phyloP scores from a whole-genome alignment of 1,140 invertebrate species.

The Octopus bimaculoides region DNA sequence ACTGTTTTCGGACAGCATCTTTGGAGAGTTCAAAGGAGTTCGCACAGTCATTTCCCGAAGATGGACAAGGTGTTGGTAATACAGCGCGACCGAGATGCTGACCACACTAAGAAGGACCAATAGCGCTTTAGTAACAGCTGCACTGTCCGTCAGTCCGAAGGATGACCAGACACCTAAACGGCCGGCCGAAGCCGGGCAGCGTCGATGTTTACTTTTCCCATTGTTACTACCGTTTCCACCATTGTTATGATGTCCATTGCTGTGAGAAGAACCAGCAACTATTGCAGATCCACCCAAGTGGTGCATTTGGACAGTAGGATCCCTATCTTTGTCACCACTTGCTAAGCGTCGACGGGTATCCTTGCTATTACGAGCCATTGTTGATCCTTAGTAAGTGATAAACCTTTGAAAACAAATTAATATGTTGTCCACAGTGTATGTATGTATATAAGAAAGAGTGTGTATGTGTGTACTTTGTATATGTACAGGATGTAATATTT shows the following conservation, averaged over 20 bases:
- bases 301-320: neutral
- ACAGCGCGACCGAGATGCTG: neutral
- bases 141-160: neutral
- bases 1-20: conserved; percentile 65
- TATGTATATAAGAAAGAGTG: no score
- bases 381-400: neutral
- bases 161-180: neutral
- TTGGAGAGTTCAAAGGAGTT: conserved; percentile 68
- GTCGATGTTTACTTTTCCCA: neutral
- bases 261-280: neutral
- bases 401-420: no score
- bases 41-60: neutral
- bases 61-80: neutral
- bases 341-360: neutral
- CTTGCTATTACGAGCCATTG: conserved; percentile 8
- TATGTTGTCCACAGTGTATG: no score
- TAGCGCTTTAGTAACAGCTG: neutral
- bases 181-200: neutral
- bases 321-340: neutral
- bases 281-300: neutral
- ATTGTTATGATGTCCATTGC: neutral
- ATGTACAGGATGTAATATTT: no score
- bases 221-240: neutral
- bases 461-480: no score
- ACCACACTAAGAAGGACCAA: neutral